Evolutionary conservation across 2,113 vertebrate species (phyloP), one percentile per base, ranked within the genome.

Genomic region (Megaceryle maxima): DNA sequence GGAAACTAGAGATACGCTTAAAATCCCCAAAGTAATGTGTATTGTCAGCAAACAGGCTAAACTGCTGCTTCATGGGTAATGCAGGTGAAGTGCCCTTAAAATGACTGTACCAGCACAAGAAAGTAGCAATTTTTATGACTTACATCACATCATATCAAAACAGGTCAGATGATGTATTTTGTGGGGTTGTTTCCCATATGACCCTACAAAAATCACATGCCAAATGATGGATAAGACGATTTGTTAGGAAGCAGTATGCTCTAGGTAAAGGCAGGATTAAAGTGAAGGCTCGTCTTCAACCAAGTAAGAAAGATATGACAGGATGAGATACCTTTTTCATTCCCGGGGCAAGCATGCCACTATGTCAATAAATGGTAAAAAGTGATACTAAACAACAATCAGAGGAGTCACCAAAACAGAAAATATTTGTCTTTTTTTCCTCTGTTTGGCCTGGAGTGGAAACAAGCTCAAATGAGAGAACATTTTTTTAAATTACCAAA

Each of bases 11-110:
- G 62, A 84, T 84, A 92, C 3, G 22, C 46, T 92, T 93, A 77
- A 95, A 94, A 87, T 57, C 88, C 81, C 67, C 5, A 37, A 93
- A 94, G 83, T 33, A 83, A 94, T 29, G 51, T 90, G 41, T 85
- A 85, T 35, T 92, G 80, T 92, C 97, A 97, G 90, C 73, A 90
- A 90, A 39, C 26, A 67, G 44, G 50, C 50, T 84, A 46, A 95
- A 94, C 66, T 73, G 86, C 90, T 80, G 92, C 66, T 90, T 74
- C 55, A 5, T 26, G 63, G 66, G 28, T 26, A 89, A 75, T 33
- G 57, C 80, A 55, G 79, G 80, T 66, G 84, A 94, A 82, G 66
- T 25, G 48, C 28, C 69, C 62, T 90, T 41, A 59, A 84, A 95
- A 80, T n/a, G 3, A 67, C 39, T 70, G 28, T 18, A 92, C 41